Base-by-base conservation (phyloP, 1,140 invertebrate species). In the Latrodectus geometricus region DNA sequence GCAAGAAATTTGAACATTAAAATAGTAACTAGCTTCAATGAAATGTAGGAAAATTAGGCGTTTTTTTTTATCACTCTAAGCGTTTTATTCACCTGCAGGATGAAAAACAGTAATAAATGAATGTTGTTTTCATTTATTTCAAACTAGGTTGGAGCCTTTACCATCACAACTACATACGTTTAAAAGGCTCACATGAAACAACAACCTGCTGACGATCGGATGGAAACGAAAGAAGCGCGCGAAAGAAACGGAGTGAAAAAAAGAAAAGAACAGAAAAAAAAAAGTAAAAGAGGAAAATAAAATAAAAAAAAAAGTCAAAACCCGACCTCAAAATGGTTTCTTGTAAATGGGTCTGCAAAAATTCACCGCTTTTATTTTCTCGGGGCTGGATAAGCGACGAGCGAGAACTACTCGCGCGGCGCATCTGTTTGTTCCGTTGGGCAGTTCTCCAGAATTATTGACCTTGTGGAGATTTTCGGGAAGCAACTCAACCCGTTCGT, bases 401-500 rank as follows among this genome's bases (percentile, higher is more conserved):
- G 56, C 35, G 20, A 20, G 15, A 23, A 35, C 49, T 48, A 61
- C 56, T n/a, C 54, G 15, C 17, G 21, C 17, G 4, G 9, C n/a
- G 9, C 61, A 21, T 20, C 48, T 52, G 72, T 49, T 35, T 4
- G 75, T 50, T 48, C 48, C 4, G 75, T 20, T 66, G 54, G 54
- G 68, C 68, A n/a, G 68, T 23, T 69, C 68, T 69, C 68, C 17
- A 72, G 78, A 81, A 81, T 81, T 70, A 81, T 81, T 81, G 78
- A 81, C 78, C 78, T 81, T 81, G 78, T 81, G 78, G 48, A 54
- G 54, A 52, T 74, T 61, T 65, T 14, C 61, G 50, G 69, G 70
- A 61, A 73, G 80, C 68, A 56, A 83, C 5, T 73, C 80, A 83
- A 83, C 80, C 80, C 80, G 80, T 83, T 83, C 80, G 66, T 81